phyloP scores from a whole-genome alignment of 2,888 invertebrate species.

The Spilarctia lutea region DNA sequence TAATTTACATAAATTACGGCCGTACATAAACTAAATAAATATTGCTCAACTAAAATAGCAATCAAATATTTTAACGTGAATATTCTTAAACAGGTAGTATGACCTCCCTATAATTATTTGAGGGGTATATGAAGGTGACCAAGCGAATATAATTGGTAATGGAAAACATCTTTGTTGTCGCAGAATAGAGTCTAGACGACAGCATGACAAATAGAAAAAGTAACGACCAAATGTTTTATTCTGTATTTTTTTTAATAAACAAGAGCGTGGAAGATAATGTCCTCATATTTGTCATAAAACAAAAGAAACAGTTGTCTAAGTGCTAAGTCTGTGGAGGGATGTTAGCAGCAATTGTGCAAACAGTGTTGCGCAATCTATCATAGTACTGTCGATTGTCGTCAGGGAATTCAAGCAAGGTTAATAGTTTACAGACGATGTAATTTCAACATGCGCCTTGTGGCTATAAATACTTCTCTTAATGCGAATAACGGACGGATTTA shows the following conservation, averaged over 20 bases:
- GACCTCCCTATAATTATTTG: slow-evolving; percentile 45
- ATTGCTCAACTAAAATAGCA: slow-evolving; percentile 16
- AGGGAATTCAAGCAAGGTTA: slow-evolving; percentile 67
- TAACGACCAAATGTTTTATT: slow-evolving; percentile 28
- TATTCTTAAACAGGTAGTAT: slow-evolving; percentile 48
- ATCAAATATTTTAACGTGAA: slow-evolving; percentile 27
- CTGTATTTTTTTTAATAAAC: slow-evolving; percentile 20
- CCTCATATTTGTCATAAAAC: slow-evolving; percentile 26
- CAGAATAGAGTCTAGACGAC: slow-evolving; percentile 46
- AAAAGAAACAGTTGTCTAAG: slow-evolving; percentile 32
- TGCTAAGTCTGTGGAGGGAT: slow-evolving; percentile 34
- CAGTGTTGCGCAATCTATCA: slow-evolving; percentile 70
- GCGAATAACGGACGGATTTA: slow-evolving; percentile 53
- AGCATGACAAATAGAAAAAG: slow-evolving; percentile 33
- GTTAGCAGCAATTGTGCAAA: slow-evolving; percentile 64
- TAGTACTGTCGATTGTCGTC: slow-evolving; percentile 59
- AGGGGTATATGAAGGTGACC: slow-evolving; percentile 71
- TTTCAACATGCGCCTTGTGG: slow-evolving; percentile 56
- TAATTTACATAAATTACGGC: slow-evolving; percentile 37
- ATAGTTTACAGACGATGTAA: slow-evolving; percentile 64
- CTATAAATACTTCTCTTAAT: slow-evolving; percentile 50
- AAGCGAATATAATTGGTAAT: slow-evolving; percentile 47
- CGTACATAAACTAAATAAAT: slow-evolving; percentile 27
- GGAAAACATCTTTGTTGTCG: slow-evolving; percentile 43
- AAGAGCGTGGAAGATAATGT: slow-evolving; percentile 5